Evolutionary conservation across 2,888 invertebrate genomes (phyloP).

Genomic region (Andrena dorsata): DNA sequence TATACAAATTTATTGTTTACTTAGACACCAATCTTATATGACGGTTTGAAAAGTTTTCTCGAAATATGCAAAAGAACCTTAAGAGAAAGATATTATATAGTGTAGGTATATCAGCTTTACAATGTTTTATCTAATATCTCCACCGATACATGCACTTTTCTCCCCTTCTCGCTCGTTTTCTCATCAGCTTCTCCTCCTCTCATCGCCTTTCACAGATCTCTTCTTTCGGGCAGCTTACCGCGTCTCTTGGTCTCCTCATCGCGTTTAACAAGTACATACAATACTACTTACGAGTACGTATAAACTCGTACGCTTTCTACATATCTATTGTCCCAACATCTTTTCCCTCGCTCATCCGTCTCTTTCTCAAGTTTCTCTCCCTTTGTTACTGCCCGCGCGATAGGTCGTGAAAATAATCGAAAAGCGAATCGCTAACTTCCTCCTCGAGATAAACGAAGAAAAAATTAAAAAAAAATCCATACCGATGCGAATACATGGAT

Average conservation of each 20-base stretch:
- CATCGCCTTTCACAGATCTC: no score
- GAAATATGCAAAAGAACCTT: constrained; percentile 81
- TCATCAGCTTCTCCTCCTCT: background rate
- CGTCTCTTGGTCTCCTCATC: background rate
- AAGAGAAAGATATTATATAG: constrained; percentile 71
- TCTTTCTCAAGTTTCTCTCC: background rate
- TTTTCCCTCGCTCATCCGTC: background rate
- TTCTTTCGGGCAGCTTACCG: background rate
- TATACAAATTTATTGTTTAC: constrained; percentile 83
- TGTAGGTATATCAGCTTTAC: constrained; percentile 74
- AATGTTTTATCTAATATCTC: constrained; percentile 78
- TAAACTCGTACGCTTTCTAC: constrained; percentile 1
- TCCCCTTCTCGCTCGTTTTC: constrained; percentile 19
- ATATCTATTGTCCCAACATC: background rate
- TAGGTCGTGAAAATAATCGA: background rate
- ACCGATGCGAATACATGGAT: constrained; percentile 46
- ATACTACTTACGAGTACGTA: background rate
- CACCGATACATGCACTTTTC: constrained; percentile 50
- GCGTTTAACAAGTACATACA: constrained; percentile 1
- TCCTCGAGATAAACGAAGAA: constrained; percentile 18
- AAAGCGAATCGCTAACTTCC: no score
- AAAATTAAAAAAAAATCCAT: constrained; percentile 45
- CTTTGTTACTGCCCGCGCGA: background rate
- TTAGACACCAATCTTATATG: constrained; percentile 80
- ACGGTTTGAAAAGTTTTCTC: constrained; percentile 58